These are phyloP conservation scores for Yasuhikotakia modesta DNA, from an alignment of 2,797 vertebrate species.

Conservation along the genomic window DNA sequence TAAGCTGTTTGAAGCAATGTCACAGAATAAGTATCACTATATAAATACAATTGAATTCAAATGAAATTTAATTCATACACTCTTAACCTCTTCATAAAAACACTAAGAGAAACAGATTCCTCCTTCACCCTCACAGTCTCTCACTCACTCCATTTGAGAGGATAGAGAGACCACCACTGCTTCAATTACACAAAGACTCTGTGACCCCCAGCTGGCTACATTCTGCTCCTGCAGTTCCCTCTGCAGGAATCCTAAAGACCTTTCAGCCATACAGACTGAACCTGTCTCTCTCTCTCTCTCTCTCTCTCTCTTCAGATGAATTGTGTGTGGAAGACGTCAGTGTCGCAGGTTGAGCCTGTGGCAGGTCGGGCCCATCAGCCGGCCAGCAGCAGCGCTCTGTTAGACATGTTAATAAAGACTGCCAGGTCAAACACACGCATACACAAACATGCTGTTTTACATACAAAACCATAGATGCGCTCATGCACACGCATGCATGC, in stretches of 20 bases:
- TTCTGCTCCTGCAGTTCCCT: slow-evolving; percentile 99
- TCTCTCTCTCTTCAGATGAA: slow-evolving; percentile 84
- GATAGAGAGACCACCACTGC: slow-evolving; percentile 91
- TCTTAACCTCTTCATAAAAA: slow-evolving; percentile 85
- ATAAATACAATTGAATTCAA: no score
- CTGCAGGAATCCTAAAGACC: slow-evolving; percentile 99
- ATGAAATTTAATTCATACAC: slow-evolving; percentile 89
- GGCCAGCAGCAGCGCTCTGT: slow-evolving; percentile 87
- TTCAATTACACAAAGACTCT: slow-evolving; percentile 99
- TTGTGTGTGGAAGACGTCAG: slow-evolving; percentile 99
- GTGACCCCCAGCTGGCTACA: slow-evolving; percentile 99
- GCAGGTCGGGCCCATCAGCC: slow-evolving; percentile 98
- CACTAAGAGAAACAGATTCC: slow-evolving; percentile 57
- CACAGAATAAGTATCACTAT: no score
- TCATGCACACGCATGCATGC: no score
- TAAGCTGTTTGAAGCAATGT: no score
- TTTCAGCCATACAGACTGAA: slow-evolving; percentile 99
- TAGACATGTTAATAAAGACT: slow-evolving; percentile 99
- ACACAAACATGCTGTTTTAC: no score
- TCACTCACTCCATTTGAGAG: slow-evolving; percentile 82
- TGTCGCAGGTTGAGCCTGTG: slow-evolving; percentile 99
- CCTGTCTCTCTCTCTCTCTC: slow-evolving; percentile 78
- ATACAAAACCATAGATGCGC: slow-evolving; percentile 17
- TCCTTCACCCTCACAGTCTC: slow-evolving; percentile 81
- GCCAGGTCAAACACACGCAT: slow-evolving; percentile 64